phyloP scores from a whole-genome alignment of 2,888 invertebrate species.

The Azorinus chamasolen region DNA sequence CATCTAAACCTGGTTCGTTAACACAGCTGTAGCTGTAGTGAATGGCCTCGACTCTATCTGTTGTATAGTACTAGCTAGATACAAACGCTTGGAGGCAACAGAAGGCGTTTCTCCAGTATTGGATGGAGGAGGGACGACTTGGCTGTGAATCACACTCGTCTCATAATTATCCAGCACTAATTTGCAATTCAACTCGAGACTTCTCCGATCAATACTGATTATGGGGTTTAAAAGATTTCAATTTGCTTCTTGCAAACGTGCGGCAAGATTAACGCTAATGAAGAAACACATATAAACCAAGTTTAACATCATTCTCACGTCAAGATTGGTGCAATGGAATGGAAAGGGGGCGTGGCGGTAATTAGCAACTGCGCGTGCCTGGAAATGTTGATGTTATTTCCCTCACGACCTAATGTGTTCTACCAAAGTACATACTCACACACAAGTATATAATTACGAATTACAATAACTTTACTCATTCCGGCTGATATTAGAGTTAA shows the following conservation, averaged over 20 bases:
- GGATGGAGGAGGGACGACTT: constrained; percentile 45
- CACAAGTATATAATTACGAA: too few relatives aligned
- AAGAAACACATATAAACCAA: constrained; percentile 48
- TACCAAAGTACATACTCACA: too few relatives aligned
- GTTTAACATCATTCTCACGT: constrained; percentile 32
- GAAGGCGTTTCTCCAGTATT: constrained; percentile 40
- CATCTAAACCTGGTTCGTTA: constrained; percentile 41
- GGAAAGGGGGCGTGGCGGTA: constrained; percentile 45
- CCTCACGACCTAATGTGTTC: too few relatives aligned
- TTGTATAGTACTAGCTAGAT: too few relatives aligned
- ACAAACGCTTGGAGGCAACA: not conserved
- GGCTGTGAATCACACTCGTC: constrained; percentile 32
- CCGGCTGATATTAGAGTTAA: too few relatives aligned
- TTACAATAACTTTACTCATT: too few relatives aligned
- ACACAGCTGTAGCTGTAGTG: constrained; percentile 7
- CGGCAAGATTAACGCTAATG: constrained; percentile 46
- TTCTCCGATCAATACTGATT: constrained; percentile 51
- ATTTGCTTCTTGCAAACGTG: constrained; percentile 55
- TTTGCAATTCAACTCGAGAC: constrained; percentile 62
- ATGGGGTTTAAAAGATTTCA: constrained; percentile 53
- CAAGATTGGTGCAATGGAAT: constrained; percentile 31
- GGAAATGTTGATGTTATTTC: constrained; percentile 32
- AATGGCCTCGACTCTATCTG: too few relatives aligned
- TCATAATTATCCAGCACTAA: constrained; percentile 53
- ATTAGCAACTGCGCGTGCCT: constrained; percentile 48